Base-by-base conservation (phyloP, 1,140 invertebrate species). In the Nomia melanderi region DNA sequence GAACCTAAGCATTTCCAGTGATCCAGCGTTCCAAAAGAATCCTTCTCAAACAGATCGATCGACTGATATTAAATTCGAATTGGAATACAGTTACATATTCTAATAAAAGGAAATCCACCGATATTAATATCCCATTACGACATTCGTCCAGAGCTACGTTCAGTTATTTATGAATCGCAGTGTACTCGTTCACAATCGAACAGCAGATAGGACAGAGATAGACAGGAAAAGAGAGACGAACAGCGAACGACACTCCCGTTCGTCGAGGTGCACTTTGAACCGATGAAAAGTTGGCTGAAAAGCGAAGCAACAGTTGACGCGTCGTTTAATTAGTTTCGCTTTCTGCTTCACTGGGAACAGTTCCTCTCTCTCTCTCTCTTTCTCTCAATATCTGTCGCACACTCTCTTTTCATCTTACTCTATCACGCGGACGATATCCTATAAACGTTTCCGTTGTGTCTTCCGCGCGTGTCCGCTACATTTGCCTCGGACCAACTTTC, bases 231-330 rank as follows among this genome's bases (percentile, higher is more conserved):
- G 3, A 14, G 7, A 50, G 57, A n/a, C 39, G 33, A 27, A 17
- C 17, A 3, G 59, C 11, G 39, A 74, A 74, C 25, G 36, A 9
- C 60, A 20, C 63, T 23, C 14, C 14, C 23, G 33, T 54, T 54
- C 20, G 47, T 29, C 70, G 33, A 14, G 25, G 14, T 65, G 71
- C 62, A 74, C 71, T 54, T 65, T 65, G 71, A 65, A 56, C 59
- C 44, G 59, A 39, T 63, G 71, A 74, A 74, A 74, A 65, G 59
- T 62, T 39, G 60, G 20, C 25, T 65, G 59, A 64, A 64, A 73
- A 73, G 59, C 25, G 71, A 65, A 74, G 71, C 71, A 74, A 74
- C 62, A 74, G 71, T 74, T 74, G 60, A 74, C 39, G 62, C 71
- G 27, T 31, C 71, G 62, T 74, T 74, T 54, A 74, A 74, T 74